These are phyloP conservation scores for Tringa solitaria DNA, from an alignment of 2,113 vertebrate genomes.

Conservation along the genomic window DNA sequence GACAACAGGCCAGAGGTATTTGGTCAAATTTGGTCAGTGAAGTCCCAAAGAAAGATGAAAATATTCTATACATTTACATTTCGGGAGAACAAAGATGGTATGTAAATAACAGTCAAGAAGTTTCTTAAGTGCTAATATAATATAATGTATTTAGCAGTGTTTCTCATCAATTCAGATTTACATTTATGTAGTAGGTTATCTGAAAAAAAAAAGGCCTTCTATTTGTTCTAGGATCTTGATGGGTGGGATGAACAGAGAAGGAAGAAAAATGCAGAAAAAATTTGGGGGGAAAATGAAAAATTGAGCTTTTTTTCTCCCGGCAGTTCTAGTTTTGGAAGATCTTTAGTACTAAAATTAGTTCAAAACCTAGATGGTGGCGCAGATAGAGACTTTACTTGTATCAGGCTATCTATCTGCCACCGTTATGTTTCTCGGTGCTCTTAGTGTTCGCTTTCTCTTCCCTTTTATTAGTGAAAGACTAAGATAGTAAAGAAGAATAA, in stretches of 20 bases:
- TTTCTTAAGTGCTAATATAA: background rate
- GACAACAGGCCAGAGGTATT: background rate
- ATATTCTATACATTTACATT: background rate
- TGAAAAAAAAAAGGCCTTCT: background rate
- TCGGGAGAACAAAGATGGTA: background rate
- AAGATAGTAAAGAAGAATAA: no score
- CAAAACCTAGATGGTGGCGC: no score
- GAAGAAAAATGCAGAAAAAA: background rate
- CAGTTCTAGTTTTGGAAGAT: slow-evolving; percentile 6
- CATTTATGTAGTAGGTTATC: background rate
- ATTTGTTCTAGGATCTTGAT: background rate
- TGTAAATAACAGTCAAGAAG: background rate
- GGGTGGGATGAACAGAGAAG: background rate
- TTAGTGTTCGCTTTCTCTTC: no score
- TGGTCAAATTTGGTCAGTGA: background rate
- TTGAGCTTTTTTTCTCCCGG: background rate
- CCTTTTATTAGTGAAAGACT: no score
- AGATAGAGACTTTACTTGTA: no score
- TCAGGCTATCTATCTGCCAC: no score
- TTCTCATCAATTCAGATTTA: background rate
- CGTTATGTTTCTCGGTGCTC: no score
- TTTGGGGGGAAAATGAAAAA: background rate
- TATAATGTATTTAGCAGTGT: background rate
- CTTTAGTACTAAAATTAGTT: background rate
- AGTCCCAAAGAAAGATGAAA: background rate